Base-by-base conservation (phyloP, 2,888 invertebrate species). In the Perithous albicinctus region DNA sequence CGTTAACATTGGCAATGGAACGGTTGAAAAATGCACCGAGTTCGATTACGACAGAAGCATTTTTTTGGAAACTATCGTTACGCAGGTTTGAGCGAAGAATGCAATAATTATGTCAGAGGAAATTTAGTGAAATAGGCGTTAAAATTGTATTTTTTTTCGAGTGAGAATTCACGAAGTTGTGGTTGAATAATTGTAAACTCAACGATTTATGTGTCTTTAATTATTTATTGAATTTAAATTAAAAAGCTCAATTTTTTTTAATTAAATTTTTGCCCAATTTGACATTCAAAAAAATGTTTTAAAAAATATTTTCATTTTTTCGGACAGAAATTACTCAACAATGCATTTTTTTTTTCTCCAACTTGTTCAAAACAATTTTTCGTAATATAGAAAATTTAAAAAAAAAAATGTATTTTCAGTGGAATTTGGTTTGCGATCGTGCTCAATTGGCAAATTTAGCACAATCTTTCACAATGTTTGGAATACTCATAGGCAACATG, bases 51-150 rank as follows among this genome's bases (percentile, higher is more conserved):
- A 96, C 85, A 92, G 90, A 26, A 93, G 93, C 32, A 87, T 94
- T 48, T 96, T 96, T 88, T 92, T 89, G 43, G 94, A 95, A 56
- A 96, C 95, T 8, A 96, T 96, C 48, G 94, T 94, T 38, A 95
- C 95, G 0, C 95, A 93, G 92, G 93, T 93, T 59, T 61, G 78
- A 23, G 7, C n/a, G 12, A 12, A 7, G 12, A 67, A 26, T 8
- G 5, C 0, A 18, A n/a, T 46, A n/a, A n/a, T n/a, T n/a, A n/a
- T n/a, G n/a, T n/a, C n/a, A n/a, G n/a, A n/a, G n/a, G n/a, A n/a
- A n/a, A n/a, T n/a, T n/a, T n/a, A n/a, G n/a, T n/a, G n/a, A n/a
- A n/a, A n/a, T n/a, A n/a, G n/a, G n/a, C n/a, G n/a, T n/a, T n/a
- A n/a, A n/a, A n/a, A n/a, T n/a, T n/a, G n/a, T n/a, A n/a, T n/a